These are phyloP conservation scores for Limnephilus auricula DNA, from an alignment of 2,888 invertebrate species.

Conservation along the genomic window DNA sequence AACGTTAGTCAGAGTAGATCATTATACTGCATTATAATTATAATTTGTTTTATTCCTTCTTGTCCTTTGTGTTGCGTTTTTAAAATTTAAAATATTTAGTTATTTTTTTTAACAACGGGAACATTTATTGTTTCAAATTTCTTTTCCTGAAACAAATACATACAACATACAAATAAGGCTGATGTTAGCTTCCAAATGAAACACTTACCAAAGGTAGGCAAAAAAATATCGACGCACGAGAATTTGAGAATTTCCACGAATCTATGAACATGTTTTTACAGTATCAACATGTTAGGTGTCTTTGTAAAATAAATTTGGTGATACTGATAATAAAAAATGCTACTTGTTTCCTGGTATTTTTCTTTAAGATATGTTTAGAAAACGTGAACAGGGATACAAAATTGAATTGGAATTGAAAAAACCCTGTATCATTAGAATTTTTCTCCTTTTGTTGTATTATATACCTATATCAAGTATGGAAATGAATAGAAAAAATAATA, in stretches of 20 bases:
- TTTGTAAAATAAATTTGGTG: slow-evolving; percentile 61
- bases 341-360: neutral
- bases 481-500: neutral
- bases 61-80: neutral
- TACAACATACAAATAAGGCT: neutral
- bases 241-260: neutral
- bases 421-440: neutral
- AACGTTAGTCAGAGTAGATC: neutral
- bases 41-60: neutral
- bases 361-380: neutral
- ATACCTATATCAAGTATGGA: neutral
- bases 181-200: neutral
- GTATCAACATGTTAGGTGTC: slow-evolving; percentile 9
- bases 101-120: neutral
- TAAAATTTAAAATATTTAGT: neutral
- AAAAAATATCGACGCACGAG: neutral
- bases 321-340: slow-evolving; percentile 56
- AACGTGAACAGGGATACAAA: slow-evolving; percentile 49
- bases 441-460: neutral
- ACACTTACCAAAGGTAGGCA: neutral
- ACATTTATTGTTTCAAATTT: neutral
- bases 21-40: neutral
- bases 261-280: neutral
- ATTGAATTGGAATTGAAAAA: slow-evolving; percentile 49
- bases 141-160: neutral